These are phyloP conservation scores for Arbacia lixula DNA, from an alignment of 53 echinoderm and acorn worm species.

Conservation along the genomic window DNA sequence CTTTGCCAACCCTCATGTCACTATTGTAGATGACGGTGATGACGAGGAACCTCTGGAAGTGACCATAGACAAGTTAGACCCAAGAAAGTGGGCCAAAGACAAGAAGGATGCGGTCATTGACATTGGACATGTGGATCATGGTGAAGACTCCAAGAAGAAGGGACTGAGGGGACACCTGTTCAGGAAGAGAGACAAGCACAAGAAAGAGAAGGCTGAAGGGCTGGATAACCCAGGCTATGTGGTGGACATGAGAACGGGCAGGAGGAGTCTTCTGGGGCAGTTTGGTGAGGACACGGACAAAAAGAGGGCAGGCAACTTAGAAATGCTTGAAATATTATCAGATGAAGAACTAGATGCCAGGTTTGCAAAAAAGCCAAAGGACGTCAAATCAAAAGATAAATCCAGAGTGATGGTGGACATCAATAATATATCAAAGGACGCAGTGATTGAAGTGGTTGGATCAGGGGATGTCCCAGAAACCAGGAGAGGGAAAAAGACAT, in stretches of 20 bases:
- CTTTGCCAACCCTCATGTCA: constrained; percentile 33
- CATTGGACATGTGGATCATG: constrained; percentile 22
- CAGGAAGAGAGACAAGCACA: constrained; percentile 37
- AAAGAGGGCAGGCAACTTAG: neutral
- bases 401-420: neutral
- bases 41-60: constrained; percentile 23
- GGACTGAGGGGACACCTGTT: constrained; percentile 40
- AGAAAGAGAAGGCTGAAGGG: constrained; percentile 9
- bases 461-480: neutral
- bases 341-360: constrained; percentile 35
- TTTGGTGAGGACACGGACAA: neutral
- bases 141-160: constrained; percentile 30
- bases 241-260: constrained; percentile 59
- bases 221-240: constrained; percentile 67
- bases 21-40: constrained; percentile 30
- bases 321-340: constrained; percentile 48
- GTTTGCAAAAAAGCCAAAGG: neutral
- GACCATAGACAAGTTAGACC: constrained; percentile 8
- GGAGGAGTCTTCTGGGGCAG: constrained; percentile 28
- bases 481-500: constrained; percentile 1
- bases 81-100: constrained; percentile 1
- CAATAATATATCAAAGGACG: neutral
- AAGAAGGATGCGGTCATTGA: constrained; percentile 48
- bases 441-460: neutral
- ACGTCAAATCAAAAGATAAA: neutral